A percentile compares a stretch with the other conserved stretches of the same genome.
These are phyloP conservation scores for Cavia aperea DNA, from an alignment of 2,113 vertebrate species.

Conservation along the genomic window DNA sequence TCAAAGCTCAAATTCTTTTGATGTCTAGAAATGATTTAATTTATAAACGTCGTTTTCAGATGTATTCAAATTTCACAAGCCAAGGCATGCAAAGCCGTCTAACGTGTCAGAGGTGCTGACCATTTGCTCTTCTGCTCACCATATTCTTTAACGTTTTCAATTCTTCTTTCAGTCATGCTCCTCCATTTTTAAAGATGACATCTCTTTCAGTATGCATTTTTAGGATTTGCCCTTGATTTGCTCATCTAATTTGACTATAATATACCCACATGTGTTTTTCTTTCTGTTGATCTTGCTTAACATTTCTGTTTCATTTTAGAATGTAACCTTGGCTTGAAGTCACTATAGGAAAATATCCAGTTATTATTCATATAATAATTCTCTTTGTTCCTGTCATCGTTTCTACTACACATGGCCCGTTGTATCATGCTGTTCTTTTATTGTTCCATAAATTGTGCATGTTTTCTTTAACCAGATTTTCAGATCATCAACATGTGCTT, in stretches of 20 bases:
- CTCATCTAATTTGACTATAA: not conserved
- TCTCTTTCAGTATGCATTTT: not conserved
- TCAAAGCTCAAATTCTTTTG: not conserved
- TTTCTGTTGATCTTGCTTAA: not conserved
- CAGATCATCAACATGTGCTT: not conserved
- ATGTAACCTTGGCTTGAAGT: not conserved
- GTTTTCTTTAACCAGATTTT: not conserved
- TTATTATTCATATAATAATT: not conserved
- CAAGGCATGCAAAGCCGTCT: too few species aligned
- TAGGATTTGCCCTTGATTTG: not conserved
- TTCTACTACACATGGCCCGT: not conserved
- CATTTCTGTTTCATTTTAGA: too few species aligned
- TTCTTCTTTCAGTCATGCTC: not conserved
- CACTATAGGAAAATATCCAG: not conserved
- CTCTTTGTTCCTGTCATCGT: not conserved
- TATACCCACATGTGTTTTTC: not conserved
- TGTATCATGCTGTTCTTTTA: not conserved
- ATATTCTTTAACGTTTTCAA: too few species aligned
- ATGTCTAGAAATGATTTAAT: not conserved
- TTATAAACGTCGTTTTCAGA: not conserved
- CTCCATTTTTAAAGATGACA: not conserved
- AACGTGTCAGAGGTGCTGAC: too few species aligned
- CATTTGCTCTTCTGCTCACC: too few species aligned
- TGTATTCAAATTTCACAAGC: not conserved
- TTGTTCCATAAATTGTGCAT: not conserved